Conservation (phyloP, 2,113 vertebrate genomes). For the Odocoileus hemionus region DNA sequence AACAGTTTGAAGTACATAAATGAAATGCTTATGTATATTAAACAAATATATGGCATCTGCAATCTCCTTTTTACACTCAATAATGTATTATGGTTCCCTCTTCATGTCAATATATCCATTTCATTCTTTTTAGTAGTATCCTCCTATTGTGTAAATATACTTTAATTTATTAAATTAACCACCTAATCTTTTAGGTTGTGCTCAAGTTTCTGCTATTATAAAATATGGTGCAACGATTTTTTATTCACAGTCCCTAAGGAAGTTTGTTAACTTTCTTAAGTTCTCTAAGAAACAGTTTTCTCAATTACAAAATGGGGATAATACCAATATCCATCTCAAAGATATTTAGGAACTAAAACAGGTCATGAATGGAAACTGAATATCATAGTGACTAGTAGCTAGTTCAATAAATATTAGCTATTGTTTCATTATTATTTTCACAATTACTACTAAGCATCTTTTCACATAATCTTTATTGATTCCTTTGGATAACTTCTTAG, state of each 20-base stretch:
- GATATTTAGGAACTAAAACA: background rate
- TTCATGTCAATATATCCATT: background rate
- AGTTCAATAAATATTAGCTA: background rate
- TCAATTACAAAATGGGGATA: background rate
- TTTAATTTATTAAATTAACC: background rate
- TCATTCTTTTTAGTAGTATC: background rate
- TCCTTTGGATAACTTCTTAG: background rate
- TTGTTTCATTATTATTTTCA: background rate
- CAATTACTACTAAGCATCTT: background rate
- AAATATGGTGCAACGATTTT: background rate
- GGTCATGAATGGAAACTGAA: background rate
- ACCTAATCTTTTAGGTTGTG: background rate
- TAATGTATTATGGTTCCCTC: background rate
- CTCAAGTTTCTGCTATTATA: background rate
- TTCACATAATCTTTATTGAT: background rate
- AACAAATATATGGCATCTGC: background rate
- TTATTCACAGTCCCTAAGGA: background rate
- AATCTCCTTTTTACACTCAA: background rate
- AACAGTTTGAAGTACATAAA: background rate
- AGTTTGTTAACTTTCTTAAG: slow-evolving; percentile 23
- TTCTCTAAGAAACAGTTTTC: slow-evolving; percentile 14
- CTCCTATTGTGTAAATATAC: background rate
- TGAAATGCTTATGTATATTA: background rate
- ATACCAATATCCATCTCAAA: background rate
- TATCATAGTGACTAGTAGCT: background rate